These are phyloP conservation scores for Zenarchopterus dispar DNA, from an alignment of 2,797 vertebrate species.

Conservation along the genomic window DNA sequence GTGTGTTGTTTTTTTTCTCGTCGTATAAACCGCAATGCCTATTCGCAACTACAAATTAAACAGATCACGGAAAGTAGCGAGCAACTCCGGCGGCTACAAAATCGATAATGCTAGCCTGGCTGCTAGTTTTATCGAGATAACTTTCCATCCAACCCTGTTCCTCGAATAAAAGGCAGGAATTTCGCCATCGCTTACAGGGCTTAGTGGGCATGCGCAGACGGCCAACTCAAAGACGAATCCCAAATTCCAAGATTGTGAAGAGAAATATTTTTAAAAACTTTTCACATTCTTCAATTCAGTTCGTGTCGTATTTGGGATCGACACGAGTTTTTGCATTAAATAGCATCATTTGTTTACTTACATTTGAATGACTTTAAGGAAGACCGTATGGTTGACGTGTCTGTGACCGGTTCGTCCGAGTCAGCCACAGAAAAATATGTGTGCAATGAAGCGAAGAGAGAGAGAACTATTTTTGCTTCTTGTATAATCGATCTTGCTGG, in stretches of 20 bases:
- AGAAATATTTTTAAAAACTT: conserved; percentile 9
- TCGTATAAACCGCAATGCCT: conserved; percentile 27
- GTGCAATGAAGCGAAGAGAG: neutral
- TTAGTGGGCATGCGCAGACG: conserved; percentile 70
- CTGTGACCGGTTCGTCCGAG: conserved; percentile 47
- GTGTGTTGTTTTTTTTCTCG: conserved; percentile 35
- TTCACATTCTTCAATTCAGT: neutral
- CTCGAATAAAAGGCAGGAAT: conserved; percentile 70
- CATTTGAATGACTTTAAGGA: conserved; percentile 14
- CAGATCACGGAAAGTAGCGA: conserved; percentile 13
- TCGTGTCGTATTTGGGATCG: fast-evolving
- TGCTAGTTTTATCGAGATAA: conserved; percentile 62
- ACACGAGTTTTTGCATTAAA: too few relatives aligned
- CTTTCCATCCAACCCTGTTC: conserved; percentile 64
- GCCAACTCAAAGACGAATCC: conserved; percentile 48
- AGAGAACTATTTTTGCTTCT: neutral
- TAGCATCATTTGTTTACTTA: neutral
- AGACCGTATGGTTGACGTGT: conserved; percentile 61
- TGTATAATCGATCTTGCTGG: neutral
- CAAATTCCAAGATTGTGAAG: conserved; percentile 50
- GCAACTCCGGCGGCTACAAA: conserved; percentile 10
- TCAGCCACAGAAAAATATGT: conserved; percentile 1
- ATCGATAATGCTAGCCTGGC: conserved; percentile 10
- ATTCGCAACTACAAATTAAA: conserved; percentile 20
- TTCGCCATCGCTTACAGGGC: conserved; percentile 69